Percentiles rank a stretch among this genome's conserved stretches.
Conservation (phyloP, 2,113 vertebrate genomes). For the Hystrix cristata region DNA sequence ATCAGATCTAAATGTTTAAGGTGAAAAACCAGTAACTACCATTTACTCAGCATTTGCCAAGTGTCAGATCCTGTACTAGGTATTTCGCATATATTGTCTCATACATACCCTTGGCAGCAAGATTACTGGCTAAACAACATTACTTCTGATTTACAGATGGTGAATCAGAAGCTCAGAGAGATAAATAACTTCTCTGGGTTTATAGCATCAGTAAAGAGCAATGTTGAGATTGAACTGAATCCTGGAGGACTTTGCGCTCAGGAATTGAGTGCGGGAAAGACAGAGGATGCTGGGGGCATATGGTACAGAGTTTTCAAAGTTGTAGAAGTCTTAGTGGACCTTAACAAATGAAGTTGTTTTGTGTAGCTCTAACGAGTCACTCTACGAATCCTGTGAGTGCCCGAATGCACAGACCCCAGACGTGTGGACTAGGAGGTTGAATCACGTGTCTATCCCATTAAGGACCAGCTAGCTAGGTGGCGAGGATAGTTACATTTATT, state of each 20-base stretch:
- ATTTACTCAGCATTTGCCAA: background rate
- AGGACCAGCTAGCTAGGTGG: background rate
- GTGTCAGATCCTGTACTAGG: background rate
- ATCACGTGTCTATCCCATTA: background rate
- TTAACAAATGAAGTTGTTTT: background rate
- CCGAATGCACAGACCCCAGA: background rate
- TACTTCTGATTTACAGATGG: background rate
- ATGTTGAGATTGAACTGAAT: background rate
- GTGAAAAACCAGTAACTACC: background rate
- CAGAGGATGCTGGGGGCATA: background rate
- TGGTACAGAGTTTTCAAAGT: background rate
- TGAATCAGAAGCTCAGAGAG: background rate
- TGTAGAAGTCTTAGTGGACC: background rate
- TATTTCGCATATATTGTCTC: slow-evolving; percentile 18
- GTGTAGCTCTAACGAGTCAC: background rate
- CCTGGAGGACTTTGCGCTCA: background rate
- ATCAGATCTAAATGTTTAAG: slow-evolving; percentile 25
- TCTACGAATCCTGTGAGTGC: background rate
- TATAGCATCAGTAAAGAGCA: background rate
- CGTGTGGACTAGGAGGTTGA: background rate
- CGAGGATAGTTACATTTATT: background rate
- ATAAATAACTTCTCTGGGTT: background rate
- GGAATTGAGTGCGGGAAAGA: background rate
- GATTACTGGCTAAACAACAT: background rate
- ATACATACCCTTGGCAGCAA: background rate